Conservation (phyloP, 2,797 vertebrate species). For the Graptemys geographica region DNA sequence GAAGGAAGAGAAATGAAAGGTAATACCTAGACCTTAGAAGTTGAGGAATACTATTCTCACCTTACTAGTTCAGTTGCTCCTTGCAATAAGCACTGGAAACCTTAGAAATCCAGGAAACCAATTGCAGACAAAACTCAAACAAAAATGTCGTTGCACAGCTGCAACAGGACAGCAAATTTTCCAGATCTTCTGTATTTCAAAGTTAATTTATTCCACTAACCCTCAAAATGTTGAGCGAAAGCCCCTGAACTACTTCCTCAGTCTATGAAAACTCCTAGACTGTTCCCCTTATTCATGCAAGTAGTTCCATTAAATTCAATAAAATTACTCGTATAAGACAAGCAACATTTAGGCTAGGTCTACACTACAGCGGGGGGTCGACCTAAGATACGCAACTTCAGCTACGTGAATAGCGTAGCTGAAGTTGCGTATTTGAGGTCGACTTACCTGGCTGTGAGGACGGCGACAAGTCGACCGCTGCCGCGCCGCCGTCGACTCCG, state of each 20-base stretch:
- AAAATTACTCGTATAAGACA: background rate
- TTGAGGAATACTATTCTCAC: conserved; percentile 26
- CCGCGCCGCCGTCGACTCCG: too few species aligned
- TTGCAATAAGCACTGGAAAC: background rate
- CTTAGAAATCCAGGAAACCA: conserved; percentile 1
- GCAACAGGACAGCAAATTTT: background rate
- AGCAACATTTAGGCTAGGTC: background rate
- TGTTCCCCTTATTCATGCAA: background rate
- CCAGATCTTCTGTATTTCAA: background rate
- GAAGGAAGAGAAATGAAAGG: background rate
- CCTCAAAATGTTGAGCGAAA: background rate
- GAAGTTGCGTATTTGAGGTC: too few species aligned
- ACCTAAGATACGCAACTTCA: too few species aligned
- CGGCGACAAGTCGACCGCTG: too few species aligned
- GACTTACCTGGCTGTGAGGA: too few species aligned
- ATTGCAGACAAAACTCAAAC: background rate
- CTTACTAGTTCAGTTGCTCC: conserved; percentile 5
- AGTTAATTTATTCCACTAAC: background rate
- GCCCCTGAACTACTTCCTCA: background rate
- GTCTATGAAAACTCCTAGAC: background rate
- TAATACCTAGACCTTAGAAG: background rate
- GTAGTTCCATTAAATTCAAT: background rate
- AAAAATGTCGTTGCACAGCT: background rate
- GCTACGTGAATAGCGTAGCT: too few species aligned
- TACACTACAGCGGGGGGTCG: too few species aligned